These are phyloP conservation scores for Henicopernis longicauda DNA, from an alignment of 2,113 vertebrate genomes.

Conservation along the genomic window DNA sequence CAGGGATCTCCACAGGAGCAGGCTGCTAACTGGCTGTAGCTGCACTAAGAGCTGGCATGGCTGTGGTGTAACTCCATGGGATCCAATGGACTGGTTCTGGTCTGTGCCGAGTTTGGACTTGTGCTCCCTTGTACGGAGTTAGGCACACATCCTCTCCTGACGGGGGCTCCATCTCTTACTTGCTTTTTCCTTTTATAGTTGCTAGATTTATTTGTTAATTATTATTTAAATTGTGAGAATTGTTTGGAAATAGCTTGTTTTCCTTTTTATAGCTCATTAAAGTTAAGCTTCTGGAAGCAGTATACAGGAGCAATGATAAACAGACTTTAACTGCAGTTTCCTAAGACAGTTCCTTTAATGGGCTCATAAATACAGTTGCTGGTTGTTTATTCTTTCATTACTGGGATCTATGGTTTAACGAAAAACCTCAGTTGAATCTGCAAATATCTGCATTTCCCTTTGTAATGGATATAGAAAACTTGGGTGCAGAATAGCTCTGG, in stretches of 20 bases:
- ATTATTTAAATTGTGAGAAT: constrained; percentile 43
- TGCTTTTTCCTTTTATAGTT: background rate
- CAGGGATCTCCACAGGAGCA: fast-evolving
- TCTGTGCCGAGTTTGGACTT: background rate
- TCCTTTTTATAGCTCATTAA: constrained; percentile 48
- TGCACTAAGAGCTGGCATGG: background rate
- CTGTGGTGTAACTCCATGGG: background rate
- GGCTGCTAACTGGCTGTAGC: background rate
- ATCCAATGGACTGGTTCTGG: background rate
- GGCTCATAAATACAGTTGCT: constrained; percentile 40
- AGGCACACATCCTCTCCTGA: background rate
- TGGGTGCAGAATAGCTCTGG: background rate
- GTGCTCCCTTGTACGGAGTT: background rate
- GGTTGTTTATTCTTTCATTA: constrained; percentile 47
- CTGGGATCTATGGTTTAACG: background rate
- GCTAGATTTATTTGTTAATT: constrained; percentile 55
- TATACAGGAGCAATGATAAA: constrained; percentile 20
- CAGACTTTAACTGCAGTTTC: constrained; percentile 37
- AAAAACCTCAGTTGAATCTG: background rate
- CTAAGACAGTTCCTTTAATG: constrained; percentile 30
- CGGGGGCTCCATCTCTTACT: background rate
- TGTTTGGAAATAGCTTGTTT: constrained; percentile 33
- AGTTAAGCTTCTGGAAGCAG: constrained; percentile 35
- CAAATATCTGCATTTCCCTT: background rate
- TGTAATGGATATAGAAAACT: background rate